phyloP scores from a whole-genome alignment of 92 coral and sea anemone species.

The Pocillopora grandis region DNA sequence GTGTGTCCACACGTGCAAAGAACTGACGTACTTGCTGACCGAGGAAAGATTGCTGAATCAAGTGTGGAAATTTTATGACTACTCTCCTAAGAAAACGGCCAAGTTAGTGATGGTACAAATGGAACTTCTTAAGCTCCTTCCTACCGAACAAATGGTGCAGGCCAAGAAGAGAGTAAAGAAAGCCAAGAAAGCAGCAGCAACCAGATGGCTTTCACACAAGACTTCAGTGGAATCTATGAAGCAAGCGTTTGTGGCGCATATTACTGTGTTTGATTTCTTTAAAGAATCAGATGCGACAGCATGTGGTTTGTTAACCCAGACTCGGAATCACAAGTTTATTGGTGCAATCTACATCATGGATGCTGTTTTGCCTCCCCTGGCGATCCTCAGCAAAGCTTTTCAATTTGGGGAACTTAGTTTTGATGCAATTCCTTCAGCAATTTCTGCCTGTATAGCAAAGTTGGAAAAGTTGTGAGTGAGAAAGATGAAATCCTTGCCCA shows the following conservation, averaged over 20 bases:
- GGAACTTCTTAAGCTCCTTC: slow-evolving; percentile 31
- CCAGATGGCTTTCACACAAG: slow-evolving; percentile 35
- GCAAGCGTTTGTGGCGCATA: slow-evolving; percentile 39
- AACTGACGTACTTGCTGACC: not conserved
- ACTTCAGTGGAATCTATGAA: slow-evolving; percentile 32
- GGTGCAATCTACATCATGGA: slow-evolving; percentile 20
- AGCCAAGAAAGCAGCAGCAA: slow-evolving; percentile 39
- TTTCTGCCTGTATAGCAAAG: slow-evolving; percentile 47
- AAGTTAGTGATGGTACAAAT: not conserved
- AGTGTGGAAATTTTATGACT: slow-evolving; percentile 24
- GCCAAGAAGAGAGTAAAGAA: slow-evolving; percentile 32
- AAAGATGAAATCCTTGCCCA: slow-evolving; percentile 47
- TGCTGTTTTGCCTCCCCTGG: slow-evolving; percentile 42
- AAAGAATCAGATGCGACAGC: slow-evolving; percentile 50
- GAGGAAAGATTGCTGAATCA: not conserved
- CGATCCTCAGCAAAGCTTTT: slow-evolving; percentile 50
- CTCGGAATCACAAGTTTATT: slow-evolving; percentile 34
- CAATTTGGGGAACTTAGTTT: slow-evolving; percentile 44
- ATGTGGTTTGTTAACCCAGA: slow-evolving; percentile 37
- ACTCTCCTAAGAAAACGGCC: slow-evolving; percentile 19
- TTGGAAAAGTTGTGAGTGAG: slow-evolving; percentile 44
- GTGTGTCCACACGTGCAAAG: slow-evolving; percentile 8
- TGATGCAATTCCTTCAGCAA: slow-evolving; percentile 48
- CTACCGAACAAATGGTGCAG: slow-evolving; percentile 21
- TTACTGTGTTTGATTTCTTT: slow-evolving; percentile 40